Evolutionary conservation across 2,797 vertebrate genomes (phyloP).

Genomic region (Tympanoctomys barrerae): DNA sequence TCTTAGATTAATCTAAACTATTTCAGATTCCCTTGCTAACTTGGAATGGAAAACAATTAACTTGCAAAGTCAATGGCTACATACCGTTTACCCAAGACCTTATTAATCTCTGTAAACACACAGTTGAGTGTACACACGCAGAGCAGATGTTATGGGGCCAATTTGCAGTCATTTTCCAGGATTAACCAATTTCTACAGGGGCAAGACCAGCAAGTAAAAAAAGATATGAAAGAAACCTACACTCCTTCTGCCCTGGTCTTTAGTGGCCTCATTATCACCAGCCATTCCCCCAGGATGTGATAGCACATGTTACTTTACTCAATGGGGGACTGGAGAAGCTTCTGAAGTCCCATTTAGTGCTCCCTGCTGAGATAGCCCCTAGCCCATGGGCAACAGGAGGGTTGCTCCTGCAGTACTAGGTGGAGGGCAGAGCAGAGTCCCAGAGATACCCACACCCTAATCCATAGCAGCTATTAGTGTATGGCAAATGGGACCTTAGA

Average conservation of each 20-base stretch:
- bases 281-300: neutral
- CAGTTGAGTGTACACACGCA: too few relatives aligned
- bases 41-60: constrained; percentile 23
- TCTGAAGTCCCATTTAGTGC: neutral
- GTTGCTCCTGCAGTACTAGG: neutral
- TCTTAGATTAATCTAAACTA: neutral
- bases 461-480: neutral
- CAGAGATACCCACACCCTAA: neutral
- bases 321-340: neutral
- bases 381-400: neutral
- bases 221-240: neutral
- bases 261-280: neutral
- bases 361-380: neutral
- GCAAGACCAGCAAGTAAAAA: neutral
- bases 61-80: neutral
- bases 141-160: neutral
- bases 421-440: neutral
- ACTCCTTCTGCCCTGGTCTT: neutral
- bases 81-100: neutral
- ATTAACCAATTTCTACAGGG: neutral
- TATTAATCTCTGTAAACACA: neutral
- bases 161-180: neutral
- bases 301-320: neutral
- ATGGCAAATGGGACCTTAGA: neutral
- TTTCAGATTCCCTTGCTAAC: neutral